Evolutionary conservation across 2,113 vertebrate species (phyloP).

Genomic region (Numida meleagris): DNA sequence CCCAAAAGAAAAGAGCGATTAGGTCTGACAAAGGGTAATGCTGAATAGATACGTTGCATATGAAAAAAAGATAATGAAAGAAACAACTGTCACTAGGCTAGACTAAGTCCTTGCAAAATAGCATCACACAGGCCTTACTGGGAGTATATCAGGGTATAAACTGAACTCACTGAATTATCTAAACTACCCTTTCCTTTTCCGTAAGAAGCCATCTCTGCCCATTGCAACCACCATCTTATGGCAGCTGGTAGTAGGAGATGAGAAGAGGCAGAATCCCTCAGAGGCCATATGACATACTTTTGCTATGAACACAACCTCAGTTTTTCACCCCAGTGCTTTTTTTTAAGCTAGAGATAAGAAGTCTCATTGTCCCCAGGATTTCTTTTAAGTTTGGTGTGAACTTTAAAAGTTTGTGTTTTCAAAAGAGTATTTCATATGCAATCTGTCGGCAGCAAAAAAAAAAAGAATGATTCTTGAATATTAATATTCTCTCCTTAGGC

Average conservation of each 20-base stretch:
- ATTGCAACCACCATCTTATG: neutral
- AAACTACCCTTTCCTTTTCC: neutral
- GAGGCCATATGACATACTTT: neutral
- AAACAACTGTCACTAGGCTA: slow-evolving; percentile 18
- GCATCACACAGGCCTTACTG: neutral
- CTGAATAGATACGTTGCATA: neutral
- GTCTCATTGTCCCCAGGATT: neutral
- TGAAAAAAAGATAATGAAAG: slow-evolving; percentile 18
- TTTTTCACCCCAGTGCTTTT: neutral
- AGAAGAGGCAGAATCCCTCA: neutral
- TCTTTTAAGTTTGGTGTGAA: neutral
- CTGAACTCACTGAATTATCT: neutral
- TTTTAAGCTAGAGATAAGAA: neutral
- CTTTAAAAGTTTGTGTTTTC: neutral
- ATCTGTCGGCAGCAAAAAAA: neutral
- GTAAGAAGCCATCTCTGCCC: neutral
- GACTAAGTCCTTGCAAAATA: neutral
- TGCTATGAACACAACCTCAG: neutral
- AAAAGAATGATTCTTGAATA: neutral
- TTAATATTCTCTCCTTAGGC: neutral
- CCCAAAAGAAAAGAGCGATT: neutral
- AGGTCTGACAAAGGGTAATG: neutral
- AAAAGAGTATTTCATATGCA: neutral
- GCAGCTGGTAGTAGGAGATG: neutral
- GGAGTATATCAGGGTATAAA: neutral